These are phyloP conservation scores for Caenorhabditis panamensis DNA, from an alignment of 2,888 invertebrate genomes.

Conservation along the genomic window DNA sequence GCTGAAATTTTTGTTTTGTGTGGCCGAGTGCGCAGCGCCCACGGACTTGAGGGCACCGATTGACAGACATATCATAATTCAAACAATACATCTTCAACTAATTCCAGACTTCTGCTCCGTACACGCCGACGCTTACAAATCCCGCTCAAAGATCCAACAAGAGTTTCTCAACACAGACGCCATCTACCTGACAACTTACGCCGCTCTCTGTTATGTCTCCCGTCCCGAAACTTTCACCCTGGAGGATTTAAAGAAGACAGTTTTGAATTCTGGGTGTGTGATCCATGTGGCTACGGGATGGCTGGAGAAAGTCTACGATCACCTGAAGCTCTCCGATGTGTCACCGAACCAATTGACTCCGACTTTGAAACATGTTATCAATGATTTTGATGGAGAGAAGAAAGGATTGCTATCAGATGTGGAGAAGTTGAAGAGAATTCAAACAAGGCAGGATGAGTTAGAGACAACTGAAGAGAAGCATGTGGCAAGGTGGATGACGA, in stretches of 20 bases:
- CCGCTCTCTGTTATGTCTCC: slow-evolving; percentile 64
- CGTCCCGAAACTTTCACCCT: slow-evolving; percentile 41
- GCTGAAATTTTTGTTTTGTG: no score
- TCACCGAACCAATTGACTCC: slow-evolving; percentile 31
- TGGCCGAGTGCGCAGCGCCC: no score
- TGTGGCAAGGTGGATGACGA: slow-evolving; percentile 68
- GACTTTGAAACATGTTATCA: slow-evolving; percentile 37
- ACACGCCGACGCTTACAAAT: slow-evolving; percentile 71
- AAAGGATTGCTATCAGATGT: slow-evolving; percentile 69
- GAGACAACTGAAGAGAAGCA: slow-evolving; percentile 56
- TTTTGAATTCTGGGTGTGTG: slow-evolving; percentile 86
- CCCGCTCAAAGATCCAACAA: slow-evolving; percentile 69
- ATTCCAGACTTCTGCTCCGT: slow-evolving; percentile 72
- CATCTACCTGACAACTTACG: slow-evolving; percentile 74
- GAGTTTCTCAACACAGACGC: slow-evolving; percentile 76
- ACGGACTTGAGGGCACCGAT: no score
- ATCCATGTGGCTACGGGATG: slow-evolving; percentile 94
- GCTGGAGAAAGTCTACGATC: slow-evolving; percentile 93
- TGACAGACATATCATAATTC: no score
- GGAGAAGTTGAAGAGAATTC: slow-evolving; percentile 62
- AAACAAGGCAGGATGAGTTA: slow-evolving; percentile 28
- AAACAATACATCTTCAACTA: neutral
- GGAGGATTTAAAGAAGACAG: slow-evolving; percentile 66
- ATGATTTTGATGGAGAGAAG: slow-evolving; percentile 68
- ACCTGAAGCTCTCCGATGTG: slow-evolving; percentile 79